Conservation (phyloP, 1,140 invertebrate genomes). For the Penaeus chinensis region DNA sequence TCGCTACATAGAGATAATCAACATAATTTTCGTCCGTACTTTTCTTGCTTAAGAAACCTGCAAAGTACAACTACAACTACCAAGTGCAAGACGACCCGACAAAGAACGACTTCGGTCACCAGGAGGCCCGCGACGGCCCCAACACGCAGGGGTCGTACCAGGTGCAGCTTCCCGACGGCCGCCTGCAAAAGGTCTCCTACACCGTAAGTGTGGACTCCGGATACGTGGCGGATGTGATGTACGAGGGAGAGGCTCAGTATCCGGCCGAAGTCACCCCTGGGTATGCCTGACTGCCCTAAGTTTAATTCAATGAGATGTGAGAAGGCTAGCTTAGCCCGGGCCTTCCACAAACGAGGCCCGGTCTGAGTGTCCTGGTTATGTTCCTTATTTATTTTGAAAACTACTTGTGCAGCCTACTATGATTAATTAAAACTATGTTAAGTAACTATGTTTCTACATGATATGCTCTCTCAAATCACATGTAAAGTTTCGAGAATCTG, state of each 20-base stretch:
- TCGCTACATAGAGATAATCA: too few species aligned
- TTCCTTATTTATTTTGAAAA: too few species aligned
- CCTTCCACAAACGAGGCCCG: too few species aligned
- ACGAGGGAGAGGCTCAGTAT: slow-evolving; percentile 56
- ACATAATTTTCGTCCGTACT: too few species aligned
- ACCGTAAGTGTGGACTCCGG: slow-evolving; percentile 50
- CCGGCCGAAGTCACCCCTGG: neutral
- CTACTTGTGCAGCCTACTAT: too few species aligned
- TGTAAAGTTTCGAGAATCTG: too few species aligned
- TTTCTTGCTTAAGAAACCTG: slow-evolving; percentile 18
- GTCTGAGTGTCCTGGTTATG: neutral
- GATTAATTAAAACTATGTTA: too few species aligned
- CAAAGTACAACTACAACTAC: slow-evolving; percentile 62
- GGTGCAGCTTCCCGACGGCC: slow-evolving; percentile 63
- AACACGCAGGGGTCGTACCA: slow-evolving; percentile 60
- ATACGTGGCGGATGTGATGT: slow-evolving; percentile 55
- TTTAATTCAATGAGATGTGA: too few species aligned
- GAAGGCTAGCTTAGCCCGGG: too few species aligned
- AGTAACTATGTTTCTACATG: too few species aligned
- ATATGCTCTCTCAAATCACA: too few species aligned
- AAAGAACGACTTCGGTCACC: slow-evolving; percentile 58
- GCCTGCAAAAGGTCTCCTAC: slow-evolving; percentile 62
- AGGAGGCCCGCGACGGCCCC: slow-evolving; percentile 60
- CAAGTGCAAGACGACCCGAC: slow-evolving; percentile 61
- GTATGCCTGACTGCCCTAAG: neutral